Evolutionary conservation across 2,113 vertebrate species (phyloP).

Genomic region (Ivindomyrus marchei): DNA sequence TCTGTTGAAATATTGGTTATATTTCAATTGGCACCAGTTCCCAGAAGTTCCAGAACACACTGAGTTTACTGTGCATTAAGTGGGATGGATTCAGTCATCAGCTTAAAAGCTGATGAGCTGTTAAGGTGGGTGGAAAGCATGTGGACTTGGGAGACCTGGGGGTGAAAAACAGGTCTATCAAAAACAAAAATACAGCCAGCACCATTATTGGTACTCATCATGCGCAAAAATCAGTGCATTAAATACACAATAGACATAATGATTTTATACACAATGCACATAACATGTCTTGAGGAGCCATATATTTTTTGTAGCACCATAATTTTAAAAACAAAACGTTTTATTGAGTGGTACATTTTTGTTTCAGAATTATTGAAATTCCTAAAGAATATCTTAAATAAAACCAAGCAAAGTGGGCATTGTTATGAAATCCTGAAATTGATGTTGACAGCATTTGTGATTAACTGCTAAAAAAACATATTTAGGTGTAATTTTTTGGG

Average conservation of each 20-base stretch:
- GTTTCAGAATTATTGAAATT: not conserved
- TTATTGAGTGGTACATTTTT: not conserved
- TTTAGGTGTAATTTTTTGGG: too few relatives aligned
- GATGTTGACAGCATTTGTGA: too few relatives aligned
- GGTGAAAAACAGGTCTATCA: not conserved
- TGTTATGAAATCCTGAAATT: not conserved
- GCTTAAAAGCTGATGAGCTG: not conserved
- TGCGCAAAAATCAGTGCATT: not conserved
- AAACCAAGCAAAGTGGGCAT: not conserved
- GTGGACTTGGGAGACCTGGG: not conserved
- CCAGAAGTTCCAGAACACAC: not conserved
- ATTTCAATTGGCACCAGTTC: not conserved
- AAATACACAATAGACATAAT: not conserved
- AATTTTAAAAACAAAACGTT: not conserved
- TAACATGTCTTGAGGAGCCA: not conserved
- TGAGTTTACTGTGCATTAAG: not conserved
- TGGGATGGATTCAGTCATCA: not conserved
- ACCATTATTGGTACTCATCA: not conserved
- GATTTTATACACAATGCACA: not conserved
- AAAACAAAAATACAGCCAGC: not conserved
- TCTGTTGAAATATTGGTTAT: not conserved
- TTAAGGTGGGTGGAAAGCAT: not conserved
- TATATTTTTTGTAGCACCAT: not conserved
- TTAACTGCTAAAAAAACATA: too few relatives aligned
- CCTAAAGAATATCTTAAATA: not conserved